phyloP scores from a whole-genome alignment of 2,113 vertebrate species.

The Coracopsis vasa region DNA sequence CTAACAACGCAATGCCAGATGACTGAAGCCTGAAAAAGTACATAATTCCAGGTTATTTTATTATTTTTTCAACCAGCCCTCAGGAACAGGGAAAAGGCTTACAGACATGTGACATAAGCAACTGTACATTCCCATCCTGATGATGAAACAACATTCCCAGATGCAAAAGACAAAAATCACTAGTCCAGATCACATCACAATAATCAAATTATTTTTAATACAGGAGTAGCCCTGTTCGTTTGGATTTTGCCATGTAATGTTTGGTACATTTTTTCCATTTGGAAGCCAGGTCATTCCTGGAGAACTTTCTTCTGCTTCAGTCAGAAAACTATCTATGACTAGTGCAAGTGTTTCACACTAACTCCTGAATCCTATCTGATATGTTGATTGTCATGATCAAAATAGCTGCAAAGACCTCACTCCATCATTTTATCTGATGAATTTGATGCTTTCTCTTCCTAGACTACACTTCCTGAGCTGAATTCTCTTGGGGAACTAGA shows the following conservation, averaged over 20 bases:
- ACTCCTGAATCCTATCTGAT: not conserved
- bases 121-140: not conserved
- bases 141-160: not conserved
- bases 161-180: not conserved
- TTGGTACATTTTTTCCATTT: not conserved
- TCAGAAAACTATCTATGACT: not conserved
- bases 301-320: not conserved
- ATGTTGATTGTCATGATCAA: not conserved
- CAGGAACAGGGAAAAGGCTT: not conserved
- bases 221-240: not conserved
- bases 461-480: not conserved
- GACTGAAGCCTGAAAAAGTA: not conserved
- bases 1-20: not conserved
- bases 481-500: not conserved
- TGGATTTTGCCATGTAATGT: not conserved
- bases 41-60: not conserved
- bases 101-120: fast-evolving
- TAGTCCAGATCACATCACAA: not conserved
- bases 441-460: not conserved
- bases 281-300: not conserved
- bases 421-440: not conserved
- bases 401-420: not conserved
- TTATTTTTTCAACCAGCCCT: not conserved
- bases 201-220: not conserved
- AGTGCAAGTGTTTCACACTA: not conserved